These are phyloP conservation scores for Mesaphorura yosii DNA, from an alignment of 1,140 invertebrate genomes.

Conservation along the genomic window DNA sequence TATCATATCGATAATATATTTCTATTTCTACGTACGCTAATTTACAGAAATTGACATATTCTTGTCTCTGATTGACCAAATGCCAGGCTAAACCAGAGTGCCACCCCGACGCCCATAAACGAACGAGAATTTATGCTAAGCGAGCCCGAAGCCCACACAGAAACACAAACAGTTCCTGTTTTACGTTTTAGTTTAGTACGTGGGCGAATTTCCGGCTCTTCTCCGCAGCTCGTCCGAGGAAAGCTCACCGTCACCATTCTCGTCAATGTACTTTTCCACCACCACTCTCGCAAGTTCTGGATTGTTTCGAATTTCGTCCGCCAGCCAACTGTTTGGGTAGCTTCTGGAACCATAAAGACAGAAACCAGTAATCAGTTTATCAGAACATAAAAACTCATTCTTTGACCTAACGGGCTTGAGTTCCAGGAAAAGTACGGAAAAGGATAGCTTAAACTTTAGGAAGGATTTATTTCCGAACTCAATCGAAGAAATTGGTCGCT, in stretches of 20 bases:
- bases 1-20: no score
- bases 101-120: background rate
- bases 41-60: background rate
- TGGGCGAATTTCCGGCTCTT: constrained; percentile 5
- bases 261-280: constrained; percentile 46
- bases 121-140: background rate
- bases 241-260: constrained; percentile 42
- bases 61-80: background rate
- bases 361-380: background rate
- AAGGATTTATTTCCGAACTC: background rate
- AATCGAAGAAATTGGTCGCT: background rate
- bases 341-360: constrained; percentile 13
- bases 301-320: constrained; percentile 45
- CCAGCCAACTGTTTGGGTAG: constrained; percentile 45
- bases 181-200: background rate
- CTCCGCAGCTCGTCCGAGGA: constrained; percentile 23
- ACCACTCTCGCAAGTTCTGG: constrained; percentile 44
- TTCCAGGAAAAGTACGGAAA: background rate
- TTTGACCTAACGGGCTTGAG: no score
- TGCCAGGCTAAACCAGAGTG: background rate
- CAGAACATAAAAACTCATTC: no score
- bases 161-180: background rate
- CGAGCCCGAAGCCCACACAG: background rate
- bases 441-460: background rate
- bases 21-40: background rate